These are phyloP conservation scores for Halichoeres trimaculatus DNA, from an alignment of 2,113 vertebrate species.

Conservation along the genomic window DNA sequence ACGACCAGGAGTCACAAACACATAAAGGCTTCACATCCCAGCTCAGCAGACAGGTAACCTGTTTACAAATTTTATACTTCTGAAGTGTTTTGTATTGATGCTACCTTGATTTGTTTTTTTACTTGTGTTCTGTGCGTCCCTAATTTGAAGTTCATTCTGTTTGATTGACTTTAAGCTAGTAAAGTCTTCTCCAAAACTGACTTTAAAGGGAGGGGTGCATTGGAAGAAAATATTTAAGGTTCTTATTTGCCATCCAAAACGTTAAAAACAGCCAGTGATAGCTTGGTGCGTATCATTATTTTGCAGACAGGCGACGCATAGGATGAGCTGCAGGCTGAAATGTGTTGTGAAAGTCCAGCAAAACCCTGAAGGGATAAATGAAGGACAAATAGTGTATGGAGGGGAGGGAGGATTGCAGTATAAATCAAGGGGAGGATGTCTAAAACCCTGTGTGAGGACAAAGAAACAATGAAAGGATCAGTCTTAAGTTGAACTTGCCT, in stretches of 20 bases:
- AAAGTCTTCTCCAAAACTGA: neutral
- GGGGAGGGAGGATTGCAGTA: neutral
- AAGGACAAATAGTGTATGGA: neutral
- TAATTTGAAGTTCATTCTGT: neutral
- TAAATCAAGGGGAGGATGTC: neutral
- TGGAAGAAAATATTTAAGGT: neutral
- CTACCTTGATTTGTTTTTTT: slow-evolving; percentile 1
- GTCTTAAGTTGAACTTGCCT: neutral
- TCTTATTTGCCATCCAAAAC: neutral
- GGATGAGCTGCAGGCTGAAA: neutral
- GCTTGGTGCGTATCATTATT: neutral
- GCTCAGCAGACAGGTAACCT: slow-evolving; percentile 66
- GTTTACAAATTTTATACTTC: slow-evolving; percentile 26
- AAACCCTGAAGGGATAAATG: slow-evolving; percentile 7
- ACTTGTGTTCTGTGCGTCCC: neutral
- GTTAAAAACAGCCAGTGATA: neutral
- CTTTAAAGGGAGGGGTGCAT: neutral
- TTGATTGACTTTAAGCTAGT: neutral
- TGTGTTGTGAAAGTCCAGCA: slow-evolving; percentile 6
- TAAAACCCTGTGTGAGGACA: slow-evolving; percentile 2
- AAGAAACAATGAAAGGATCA: neutral
- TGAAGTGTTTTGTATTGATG: slow-evolving; percentile 10
- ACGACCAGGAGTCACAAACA: slow-evolving; percentile 46
- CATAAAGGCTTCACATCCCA: slow-evolving; percentile 48
- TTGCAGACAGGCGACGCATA: neutral